Evolutionary conservation across 2,888 invertebrate species (phyloP).

Genomic region (Scrobipalpa atriplicella): DNA sequence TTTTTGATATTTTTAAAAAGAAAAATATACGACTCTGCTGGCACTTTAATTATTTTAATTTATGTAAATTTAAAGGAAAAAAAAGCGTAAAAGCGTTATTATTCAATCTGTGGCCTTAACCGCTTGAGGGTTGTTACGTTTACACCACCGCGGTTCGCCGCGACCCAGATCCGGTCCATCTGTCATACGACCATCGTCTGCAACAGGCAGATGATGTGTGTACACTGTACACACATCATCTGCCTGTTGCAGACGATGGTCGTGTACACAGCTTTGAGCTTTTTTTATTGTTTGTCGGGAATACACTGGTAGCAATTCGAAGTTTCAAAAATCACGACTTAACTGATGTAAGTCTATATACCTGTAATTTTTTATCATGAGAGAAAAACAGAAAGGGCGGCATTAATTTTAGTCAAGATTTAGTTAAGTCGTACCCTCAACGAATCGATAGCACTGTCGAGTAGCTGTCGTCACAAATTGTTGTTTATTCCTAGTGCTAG

Average conservation of each 20-base stretch:
- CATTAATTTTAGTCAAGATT: too few species aligned
- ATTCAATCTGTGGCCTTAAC: not conserved
- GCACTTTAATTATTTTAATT: not conserved
- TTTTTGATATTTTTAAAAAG: not conserved
- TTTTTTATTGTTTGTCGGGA: slow-evolving; percentile 14
- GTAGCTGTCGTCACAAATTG: not conserved
- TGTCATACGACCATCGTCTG: slow-evolving; percentile 22
- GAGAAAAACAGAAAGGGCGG: too few species aligned
- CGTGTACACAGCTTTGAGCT: slow-evolving; percentile 1
- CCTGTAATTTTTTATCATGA: too few species aligned
- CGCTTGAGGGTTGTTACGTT: slow-evolving; percentile 15
- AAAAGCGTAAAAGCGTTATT: not conserved
- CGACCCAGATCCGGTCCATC: slow-evolving; percentile 17
- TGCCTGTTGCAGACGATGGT: slow-evolving; percentile 19
- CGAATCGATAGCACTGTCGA: not conserved
- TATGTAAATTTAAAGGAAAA: too few species aligned
- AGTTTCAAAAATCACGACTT: too few species aligned
- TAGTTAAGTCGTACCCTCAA: too few species aligned
- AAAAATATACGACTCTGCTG: not conserved
- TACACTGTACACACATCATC: slow-evolving; percentile 25
- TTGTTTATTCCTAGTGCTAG: too few species aligned
- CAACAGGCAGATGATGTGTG: slow-evolving; percentile 24
- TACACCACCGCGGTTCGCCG: not conserved
- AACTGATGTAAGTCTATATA: too few species aligned
- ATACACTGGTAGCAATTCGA: not conserved